These are phyloP conservation scores for Acleris cristana DNA, from an alignment of 2,888 invertebrate genomes.

Conservation along the genomic window DNA sequence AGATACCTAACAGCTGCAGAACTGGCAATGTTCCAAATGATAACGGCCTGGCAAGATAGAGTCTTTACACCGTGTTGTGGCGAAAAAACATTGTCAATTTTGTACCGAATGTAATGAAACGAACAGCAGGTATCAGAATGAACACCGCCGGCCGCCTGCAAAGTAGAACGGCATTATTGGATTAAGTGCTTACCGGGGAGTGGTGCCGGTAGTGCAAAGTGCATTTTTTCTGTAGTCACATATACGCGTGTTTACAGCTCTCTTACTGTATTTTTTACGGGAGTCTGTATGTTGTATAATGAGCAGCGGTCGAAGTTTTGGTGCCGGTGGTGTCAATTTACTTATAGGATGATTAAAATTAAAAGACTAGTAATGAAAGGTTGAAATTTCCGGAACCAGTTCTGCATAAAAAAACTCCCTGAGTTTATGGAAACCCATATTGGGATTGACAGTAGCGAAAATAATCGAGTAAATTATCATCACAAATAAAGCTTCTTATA, in stretches of 20 bases:
- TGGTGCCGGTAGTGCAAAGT: slow-evolving; percentile 18
- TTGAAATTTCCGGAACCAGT: too few species aligned
- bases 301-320: too few species aligned
- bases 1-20: slow-evolving; percentile 34
- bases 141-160: slow-evolving; percentile 21
- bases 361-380: too few species aligned
- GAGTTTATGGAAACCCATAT: too few species aligned
- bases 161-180: slow-evolving; percentile 34
- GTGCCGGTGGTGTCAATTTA: too few species aligned
- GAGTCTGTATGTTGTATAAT: neutral
- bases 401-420: too few species aligned
- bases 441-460: too few species aligned
- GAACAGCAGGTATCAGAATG: slow-evolving; percentile 29
- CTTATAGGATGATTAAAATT: too few species aligned
- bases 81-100: slow-evolving; percentile 38
- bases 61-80: slow-evolving; percentile 44
- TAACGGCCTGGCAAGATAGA: slow-evolving; percentile 41
- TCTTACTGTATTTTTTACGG: slow-evolving; percentile 13
- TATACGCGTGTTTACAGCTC: slow-evolving; percentile 11
- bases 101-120: slow-evolving; percentile 11
- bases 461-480: too few species aligned
- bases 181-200: slow-evolving; percentile 34
- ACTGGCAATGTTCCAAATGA: slow-evolving; percentile 46
- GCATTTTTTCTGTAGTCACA: slow-evolving; percentile 20
- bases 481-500: too few species aligned